A percentile compares a stretch with the other conserved stretches of the same genome.
These are phyloP conservation scores for Leptodactylus fuscus DNA, from an alignment of 2,113 vertebrate genomes.

Conservation along the genomic window DNA sequence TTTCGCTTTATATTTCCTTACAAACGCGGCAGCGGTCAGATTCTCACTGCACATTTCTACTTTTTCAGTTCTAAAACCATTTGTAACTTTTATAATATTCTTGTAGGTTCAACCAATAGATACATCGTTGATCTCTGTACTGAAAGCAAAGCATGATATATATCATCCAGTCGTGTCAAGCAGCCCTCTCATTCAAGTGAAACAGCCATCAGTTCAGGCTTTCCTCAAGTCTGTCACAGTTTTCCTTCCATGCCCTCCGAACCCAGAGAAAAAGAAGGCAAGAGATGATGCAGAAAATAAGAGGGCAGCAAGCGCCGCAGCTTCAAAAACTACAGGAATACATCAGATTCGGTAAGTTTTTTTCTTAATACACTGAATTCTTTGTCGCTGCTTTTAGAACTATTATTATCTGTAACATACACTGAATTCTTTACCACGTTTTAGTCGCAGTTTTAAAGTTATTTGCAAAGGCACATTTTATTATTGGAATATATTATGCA, in stretches of 20 bases:
- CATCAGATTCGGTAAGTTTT: constrained; percentile 66
- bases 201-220: constrained; percentile 76
- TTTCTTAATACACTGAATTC: neutral
- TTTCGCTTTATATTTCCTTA: neutral
- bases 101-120: constrained; percentile 84
- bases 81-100: neutral
- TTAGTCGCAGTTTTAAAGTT: neutral
- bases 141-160: constrained; percentile 77
- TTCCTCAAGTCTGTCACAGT: constrained; percentile 77
- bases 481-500: neutral
- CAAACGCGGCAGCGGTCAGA: neutral
- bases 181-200: constrained; percentile 79
- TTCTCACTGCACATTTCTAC: neutral
- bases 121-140: constrained; percentile 72
- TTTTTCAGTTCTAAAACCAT: neutral
- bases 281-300: constrained; percentile 64
- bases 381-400: neutral
- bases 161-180: constrained; percentile 76
- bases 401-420: neutral
- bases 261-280: constrained; percentile 73
- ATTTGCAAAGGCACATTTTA: neutral
- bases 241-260: constrained; percentile 80
- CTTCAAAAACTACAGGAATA: constrained; percentile 56
- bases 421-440: constrained; percentile 6
- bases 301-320: constrained; percentile 60